Evolutionary conservation across 2,113 vertebrate genomes (phyloP), one percentile per base, ranked within the genome.

Genomic region (Cavia aperea): DNA sequence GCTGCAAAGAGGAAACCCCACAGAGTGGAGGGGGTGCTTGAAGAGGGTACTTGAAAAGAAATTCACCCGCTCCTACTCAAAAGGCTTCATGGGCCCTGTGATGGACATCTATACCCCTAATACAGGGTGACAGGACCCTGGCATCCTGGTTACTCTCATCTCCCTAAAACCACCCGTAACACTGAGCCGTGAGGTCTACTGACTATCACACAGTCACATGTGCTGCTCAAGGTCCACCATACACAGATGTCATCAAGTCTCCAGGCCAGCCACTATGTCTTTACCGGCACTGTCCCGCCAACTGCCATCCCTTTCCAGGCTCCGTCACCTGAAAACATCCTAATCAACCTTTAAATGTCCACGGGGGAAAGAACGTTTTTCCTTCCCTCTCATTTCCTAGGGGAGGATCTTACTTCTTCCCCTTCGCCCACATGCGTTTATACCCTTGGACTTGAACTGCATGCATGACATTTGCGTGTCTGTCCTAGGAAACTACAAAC

Each of bases 391-490:
- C 39, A 21, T n/a, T 49, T 46, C n/a, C 65, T 18, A 14, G 21
- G 43, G 11, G 18, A 26, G 4, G 51, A 49, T 43, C 1, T 15
- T 26, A 31, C 5, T 0, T 16, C 1, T 4, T n/a, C 31, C 73
- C 15, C 43, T 31, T 43, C 60, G 21, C 8, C 49, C 36, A 62
- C 0, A 46, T 13, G 56, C 11, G 7, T 29, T 58, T 36, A 60
- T 36, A 18, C 16, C 1, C 8, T 33, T 39, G 43, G 72, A 21
- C 63, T 12, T 26, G 62, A 79, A 77, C 4, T 19, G n/a, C 3
- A 23, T 0, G 3, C 0, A 0, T 24, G 31, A 24, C 24, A 15
- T 14, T 14, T 51, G 15, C 16, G 13, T 0, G 11, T 86, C 87
- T 46, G 8, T 43, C 84, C 87, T 51, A 43, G 83, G 5, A 24